Conservation (phyloP, 1,140 invertebrate genomes). For the Schlechtendalia chinensis region DNA sequence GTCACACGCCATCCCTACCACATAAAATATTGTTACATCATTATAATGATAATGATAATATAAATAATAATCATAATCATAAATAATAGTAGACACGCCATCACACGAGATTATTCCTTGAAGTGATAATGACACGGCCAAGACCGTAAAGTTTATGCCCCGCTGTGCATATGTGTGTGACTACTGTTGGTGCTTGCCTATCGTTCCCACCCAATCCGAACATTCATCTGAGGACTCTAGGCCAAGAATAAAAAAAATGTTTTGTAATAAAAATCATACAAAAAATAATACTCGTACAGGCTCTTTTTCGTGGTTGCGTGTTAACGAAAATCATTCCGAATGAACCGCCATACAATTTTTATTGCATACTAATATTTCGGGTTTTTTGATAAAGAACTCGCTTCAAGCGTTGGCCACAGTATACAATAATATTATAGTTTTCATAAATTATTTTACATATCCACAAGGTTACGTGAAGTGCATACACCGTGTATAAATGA, state of each 20-base stretch:
- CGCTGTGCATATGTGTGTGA: background rate
- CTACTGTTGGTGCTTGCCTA: too few species aligned
- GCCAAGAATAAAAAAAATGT: background rate
- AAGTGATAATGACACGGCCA: conserved; percentile 29
- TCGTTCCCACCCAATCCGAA: too few species aligned
- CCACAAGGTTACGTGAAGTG: background rate
- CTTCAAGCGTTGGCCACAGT: background rate
- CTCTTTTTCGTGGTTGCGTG: too few species aligned
- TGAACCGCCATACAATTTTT: background rate
- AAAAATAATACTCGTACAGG: too few species aligned
- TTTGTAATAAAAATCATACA: background rate
- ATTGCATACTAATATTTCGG: background rate
- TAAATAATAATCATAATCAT: background rate
- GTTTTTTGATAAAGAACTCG: background rate
- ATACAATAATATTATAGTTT: background rate
- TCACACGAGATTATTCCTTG: conserved; percentile 2
- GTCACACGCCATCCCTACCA: background rate
- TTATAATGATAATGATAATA: conserved; percentile 32
- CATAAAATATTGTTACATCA: conserved; percentile 36
- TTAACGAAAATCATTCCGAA: too few species aligned
- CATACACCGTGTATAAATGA: background rate
- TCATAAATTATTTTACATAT: background rate
- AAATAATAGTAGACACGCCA: background rate
- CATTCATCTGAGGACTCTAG: background rate
- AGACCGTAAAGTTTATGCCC: background rate